These are phyloP conservation scores for Eudasyphora cyanicolor DNA, from an alignment of 2,888 invertebrate species.

Conservation along the genomic window DNA sequence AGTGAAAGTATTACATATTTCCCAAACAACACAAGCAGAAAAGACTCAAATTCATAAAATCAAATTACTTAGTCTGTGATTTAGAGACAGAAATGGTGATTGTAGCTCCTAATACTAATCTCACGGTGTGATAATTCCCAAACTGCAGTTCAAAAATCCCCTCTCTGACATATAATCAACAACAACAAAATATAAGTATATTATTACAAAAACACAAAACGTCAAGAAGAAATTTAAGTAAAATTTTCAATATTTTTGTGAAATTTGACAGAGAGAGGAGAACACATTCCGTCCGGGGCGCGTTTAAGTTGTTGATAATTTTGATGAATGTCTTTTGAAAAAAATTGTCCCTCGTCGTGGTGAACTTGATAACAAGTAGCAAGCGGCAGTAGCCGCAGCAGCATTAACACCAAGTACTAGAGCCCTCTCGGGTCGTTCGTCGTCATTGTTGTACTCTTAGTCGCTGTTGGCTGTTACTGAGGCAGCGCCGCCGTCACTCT, in stretches of 20 bases:
- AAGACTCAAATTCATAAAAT: not conserved
- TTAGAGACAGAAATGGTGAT: not conserved
- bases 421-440: slow-evolving; percentile 20
- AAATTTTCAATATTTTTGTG: slow-evolving; percentile 8
- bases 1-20: not conserved
- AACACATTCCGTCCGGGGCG: not conserved
- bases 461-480: not conserved
- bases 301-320: slow-evolving; percentile 13
- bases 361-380: slow-evolving; percentile 4
- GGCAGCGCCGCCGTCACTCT: slow-evolving; percentile 17
- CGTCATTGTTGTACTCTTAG: not conserved
- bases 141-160: not conserved
- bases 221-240: not conserved
- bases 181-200: not conserved
- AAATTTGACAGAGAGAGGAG: slow-evolving; percentile 21
- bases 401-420: not conserved
- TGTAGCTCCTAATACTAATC: too few relatives aligned
- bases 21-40: not conserved
- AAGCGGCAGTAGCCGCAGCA: too few relatives aligned
- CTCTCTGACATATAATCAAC: not conserved
- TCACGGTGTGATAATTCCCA: not conserved
- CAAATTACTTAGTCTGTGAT: not conserved
- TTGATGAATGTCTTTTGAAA: slow-evolving; percentile 29
- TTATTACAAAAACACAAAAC: not conserved
- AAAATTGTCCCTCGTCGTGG: not conserved